Conservation (phyloP, 2,113 vertebrate species). For the Picathartes gymnocephalus region DNA sequence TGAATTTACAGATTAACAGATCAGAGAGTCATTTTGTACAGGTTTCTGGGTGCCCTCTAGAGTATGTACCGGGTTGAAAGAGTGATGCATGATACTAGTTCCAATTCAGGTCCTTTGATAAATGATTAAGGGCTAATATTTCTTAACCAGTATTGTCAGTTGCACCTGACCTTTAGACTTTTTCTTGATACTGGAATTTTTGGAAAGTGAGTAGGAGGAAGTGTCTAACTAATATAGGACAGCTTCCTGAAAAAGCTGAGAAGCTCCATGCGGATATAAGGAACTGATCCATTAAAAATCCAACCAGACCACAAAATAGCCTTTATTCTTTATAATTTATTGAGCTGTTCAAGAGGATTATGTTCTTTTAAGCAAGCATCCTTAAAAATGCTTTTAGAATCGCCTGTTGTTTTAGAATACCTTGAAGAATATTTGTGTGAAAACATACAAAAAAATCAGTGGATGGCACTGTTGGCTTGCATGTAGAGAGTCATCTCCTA, state of each 20-base stretch:
- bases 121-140: not conserved
- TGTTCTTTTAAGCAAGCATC: not conserved
- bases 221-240: not conserved
- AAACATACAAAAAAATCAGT: not conserved
- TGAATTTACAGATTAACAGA: not conserved
- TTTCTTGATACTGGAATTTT: not conserved
- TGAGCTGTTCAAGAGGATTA: not conserved
- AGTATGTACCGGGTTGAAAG: not conserved
- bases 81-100: not conserved
- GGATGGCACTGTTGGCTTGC: constrained; percentile 51
- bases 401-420: not conserved
- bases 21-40: not conserved
- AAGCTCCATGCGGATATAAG: not conserved
- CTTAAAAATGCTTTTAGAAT: not conserved
- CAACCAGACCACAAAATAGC: rapidly evolving
- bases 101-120: not conserved
- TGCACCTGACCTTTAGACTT: not conserved
- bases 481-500: not conserved
- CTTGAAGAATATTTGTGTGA: not conserved
- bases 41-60: not conserved
- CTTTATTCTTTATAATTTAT: not conserved
- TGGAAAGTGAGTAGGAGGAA: not conserved
- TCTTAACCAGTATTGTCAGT: not conserved
- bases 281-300: not conserved
- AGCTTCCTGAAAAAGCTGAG: not conserved